phyloP scores from a whole-genome alignment of 2,113 vertebrate species.

The Pyxicephalus adspersus region DNA sequence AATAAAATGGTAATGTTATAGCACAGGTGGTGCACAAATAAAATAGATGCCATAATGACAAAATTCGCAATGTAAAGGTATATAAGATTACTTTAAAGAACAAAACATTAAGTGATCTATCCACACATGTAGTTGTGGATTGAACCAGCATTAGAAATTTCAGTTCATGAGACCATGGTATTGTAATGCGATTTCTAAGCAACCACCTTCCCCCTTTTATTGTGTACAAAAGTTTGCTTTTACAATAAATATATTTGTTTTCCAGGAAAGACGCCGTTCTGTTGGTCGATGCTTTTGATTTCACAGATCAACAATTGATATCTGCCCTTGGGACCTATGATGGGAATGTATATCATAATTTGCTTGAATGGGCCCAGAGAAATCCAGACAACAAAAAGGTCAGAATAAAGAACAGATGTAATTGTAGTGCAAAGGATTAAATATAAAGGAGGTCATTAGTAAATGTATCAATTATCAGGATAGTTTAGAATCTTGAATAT shows the following conservation, averaged over 20 bases:
- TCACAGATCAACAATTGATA: conserved; percentile 69
- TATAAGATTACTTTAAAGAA: too few species aligned
- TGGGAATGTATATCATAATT: conserved; percentile 71
- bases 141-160: too few species aligned
- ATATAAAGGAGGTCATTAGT: neutral
- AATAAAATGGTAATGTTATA: too few species aligned
- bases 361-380: conserved; percentile 76
- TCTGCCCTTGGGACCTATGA: conserved; percentile 75
- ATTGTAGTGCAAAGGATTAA: neutral
- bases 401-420: neutral
- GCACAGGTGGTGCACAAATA: too few species aligned
- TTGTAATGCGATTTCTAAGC: neutral
- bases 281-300: conserved; percentile 79
- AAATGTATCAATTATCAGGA: neutral
- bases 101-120: too few species aligned
- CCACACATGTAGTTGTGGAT: too few species aligned
- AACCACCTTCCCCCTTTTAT: neutral
- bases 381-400: conserved; percentile 75
- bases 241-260: neutral
- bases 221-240: neutral
- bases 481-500: too few species aligned
- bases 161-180: neutral
- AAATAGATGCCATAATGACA: too few species aligned
- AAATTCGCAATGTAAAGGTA: too few species aligned
- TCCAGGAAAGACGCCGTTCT: conserved; percentile 75